phyloP scores from a whole-genome alignment of 2,888 invertebrate species.

The Mythimna loreyi region DNA sequence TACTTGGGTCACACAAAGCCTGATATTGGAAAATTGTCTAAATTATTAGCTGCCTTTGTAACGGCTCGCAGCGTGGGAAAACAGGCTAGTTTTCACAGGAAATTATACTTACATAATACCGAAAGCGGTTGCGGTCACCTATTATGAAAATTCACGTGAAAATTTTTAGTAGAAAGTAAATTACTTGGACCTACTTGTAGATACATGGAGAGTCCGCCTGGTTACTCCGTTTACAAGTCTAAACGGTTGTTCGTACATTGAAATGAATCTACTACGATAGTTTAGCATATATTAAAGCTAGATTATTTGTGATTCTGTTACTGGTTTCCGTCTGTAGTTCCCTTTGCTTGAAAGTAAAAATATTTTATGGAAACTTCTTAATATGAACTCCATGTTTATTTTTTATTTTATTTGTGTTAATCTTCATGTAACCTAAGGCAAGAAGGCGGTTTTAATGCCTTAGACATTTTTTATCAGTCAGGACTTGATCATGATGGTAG shows the following conservation, averaged over 20 bases:
- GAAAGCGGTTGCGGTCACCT: constrained; percentile 64
- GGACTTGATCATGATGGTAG: too few relatives aligned
- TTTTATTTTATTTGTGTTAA: too few relatives aligned
- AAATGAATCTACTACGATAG: background rate
- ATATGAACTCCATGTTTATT: too few relatives aligned
- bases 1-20: constrained; percentile 69
- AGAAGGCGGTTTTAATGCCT: too few relatives aligned
- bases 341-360: too few relatives aligned
- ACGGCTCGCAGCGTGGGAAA: constrained; percentile 87
- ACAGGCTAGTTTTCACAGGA: constrained; percentile 81
- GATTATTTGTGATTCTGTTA: background rate
- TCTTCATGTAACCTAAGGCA: too few relatives aligned
- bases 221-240: constrained; percentile 10
- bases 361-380: too few relatives aligned
- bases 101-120: constrained; percentile 74
- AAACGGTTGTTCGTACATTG: constrained; percentile 12
- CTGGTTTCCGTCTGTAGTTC: too few relatives aligned
- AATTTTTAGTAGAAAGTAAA: constrained; percentile 28
- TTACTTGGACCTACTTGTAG: constrained; percentile 23
- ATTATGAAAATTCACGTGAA: constrained; percentile 50
- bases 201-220: constrained; percentile 17
- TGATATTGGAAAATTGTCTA: constrained; percentile 90
- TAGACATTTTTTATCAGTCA: too few relatives aligned
- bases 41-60: constrained; percentile 87
- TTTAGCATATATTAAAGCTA: background rate